A percentile compares a stretch with the other conserved stretches of the same genome.
Evolutionary conservation across 2,113 vertebrate species (phyloP).

Genomic region (Sander vitreus): DNA sequence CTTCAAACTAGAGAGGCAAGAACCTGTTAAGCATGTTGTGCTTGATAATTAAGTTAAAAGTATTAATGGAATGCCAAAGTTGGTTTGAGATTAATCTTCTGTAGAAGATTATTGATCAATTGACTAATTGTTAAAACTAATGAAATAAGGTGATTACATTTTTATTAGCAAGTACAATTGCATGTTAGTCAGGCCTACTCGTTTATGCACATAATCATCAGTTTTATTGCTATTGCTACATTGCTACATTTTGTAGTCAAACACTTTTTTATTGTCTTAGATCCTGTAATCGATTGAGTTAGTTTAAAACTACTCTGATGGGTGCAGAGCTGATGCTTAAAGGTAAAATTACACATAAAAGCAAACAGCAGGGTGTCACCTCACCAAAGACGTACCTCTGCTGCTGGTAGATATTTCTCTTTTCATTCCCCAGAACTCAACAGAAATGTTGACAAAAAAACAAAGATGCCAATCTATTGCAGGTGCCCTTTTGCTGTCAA

Average conservation of each 20-base stretch:
- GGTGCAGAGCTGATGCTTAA: background rate
- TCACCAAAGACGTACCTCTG: too few species aligned
- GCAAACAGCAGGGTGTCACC: background rate
- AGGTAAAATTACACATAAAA: background rate
- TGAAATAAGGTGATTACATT: background rate
- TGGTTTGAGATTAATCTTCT: background rate
- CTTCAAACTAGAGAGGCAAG: too few species aligned
- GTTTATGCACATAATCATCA: too few species aligned
- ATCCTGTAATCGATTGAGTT: background rate
- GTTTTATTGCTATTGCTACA: too few species aligned
- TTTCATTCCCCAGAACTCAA: slow-evolving; percentile 25
- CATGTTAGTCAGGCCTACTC: too few species aligned
- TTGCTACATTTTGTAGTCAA: too few species aligned
- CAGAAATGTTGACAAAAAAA: slow-evolving; percentile 21
- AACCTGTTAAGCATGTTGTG: background rate
- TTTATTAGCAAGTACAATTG: background rate
- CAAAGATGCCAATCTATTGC: slow-evolving; percentile 43
- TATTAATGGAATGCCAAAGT: background rate
- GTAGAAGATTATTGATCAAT: background rate
- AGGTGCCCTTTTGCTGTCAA: slow-evolving; percentile 54
- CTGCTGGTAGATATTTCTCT: background rate
- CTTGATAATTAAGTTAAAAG: background rate
- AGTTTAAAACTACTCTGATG: background rate
- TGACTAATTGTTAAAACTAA: background rate
- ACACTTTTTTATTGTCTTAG: too few species aligned